These are phyloP conservation scores for Morone chrysops DNA, from an alignment of 2,113 vertebrate genomes.

Conservation along the genomic window DNA sequence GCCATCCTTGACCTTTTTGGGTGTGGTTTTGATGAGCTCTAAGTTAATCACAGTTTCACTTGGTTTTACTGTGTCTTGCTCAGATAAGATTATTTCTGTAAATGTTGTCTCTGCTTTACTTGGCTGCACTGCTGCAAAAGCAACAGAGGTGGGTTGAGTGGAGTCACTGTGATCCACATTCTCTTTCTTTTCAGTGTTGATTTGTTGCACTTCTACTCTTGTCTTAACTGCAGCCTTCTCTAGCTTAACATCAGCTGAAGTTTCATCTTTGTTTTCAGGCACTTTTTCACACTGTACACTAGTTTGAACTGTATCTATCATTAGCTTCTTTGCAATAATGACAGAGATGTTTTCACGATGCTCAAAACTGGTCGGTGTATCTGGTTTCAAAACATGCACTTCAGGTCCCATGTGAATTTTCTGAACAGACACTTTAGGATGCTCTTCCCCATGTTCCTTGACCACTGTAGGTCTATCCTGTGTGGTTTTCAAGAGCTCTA, in stretches of 20 bases:
- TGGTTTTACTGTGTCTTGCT: not conserved
- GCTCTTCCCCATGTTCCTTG: not conserved
- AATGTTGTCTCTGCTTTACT: not conserved
- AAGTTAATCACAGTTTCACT: not conserved
- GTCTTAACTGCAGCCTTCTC: not conserved
- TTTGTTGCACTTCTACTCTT: not conserved
- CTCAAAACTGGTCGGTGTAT: not conserved
- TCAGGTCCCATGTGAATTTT: not conserved
- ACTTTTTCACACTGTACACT: not conserved
- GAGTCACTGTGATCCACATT: not conserved
- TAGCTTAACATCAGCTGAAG: not conserved
- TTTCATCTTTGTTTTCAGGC: not conserved
- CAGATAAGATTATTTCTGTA: slow-evolving; percentile 7
- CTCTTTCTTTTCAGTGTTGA: not conserved
- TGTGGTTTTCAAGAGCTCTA: not conserved
- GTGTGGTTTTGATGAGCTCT: slow-evolving; percentile 3
- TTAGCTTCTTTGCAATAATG: not conserved
- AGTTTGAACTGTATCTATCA: not conserved
- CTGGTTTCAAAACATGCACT: not conserved
- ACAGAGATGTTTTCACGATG: not conserved
- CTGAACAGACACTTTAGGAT: not conserved
- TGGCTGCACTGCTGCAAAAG: not conserved
- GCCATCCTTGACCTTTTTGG: not conserved
- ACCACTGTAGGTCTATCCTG: not conserved
- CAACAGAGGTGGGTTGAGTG: not conserved